phyloP scores from a whole-genome alignment of 2,888 invertebrate species.

The Sphaeridia pumilis region DNA sequence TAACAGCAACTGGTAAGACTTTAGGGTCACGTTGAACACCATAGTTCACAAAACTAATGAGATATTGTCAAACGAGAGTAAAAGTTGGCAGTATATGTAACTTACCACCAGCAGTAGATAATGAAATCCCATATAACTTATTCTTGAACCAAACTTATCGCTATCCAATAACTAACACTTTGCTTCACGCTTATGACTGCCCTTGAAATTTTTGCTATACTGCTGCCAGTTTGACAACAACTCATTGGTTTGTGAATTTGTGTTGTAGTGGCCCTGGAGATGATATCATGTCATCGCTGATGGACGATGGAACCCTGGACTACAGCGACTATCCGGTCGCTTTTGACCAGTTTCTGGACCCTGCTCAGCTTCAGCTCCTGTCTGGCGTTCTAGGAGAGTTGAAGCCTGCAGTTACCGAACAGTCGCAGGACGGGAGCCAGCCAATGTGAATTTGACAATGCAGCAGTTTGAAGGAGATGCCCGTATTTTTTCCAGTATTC shows the following conservation, averaged over 20 bases:
- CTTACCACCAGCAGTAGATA: conserved; percentile 3
- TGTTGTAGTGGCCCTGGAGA: conserved; percentile 2
- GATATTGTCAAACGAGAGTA: too few relatives aligned
- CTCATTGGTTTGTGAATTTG: neutral
- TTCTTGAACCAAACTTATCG: neutral
- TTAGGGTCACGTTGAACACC: neutral
- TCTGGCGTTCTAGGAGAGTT: neutral
- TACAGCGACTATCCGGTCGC: neutral
- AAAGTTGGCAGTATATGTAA: too few relatives aligned
- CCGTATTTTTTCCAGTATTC: too few relatives aligned
- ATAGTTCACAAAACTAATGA: neutral
- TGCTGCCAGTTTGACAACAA: neutral
- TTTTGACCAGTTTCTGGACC: neutral
- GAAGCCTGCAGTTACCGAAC: neutral
- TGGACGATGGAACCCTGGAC: neutral
- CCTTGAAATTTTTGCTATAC: neutral
- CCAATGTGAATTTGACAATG: too few relatives aligned
- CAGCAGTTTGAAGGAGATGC: too few relatives aligned
- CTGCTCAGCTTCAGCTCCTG: neutral
- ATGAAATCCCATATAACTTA: conserved; percentile 1
- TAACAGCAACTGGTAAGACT: neutral
- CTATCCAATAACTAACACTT: too few relatives aligned
- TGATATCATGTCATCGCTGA: neutral
- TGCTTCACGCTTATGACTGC: too few relatives aligned
- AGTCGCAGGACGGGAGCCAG: too few relatives aligned